Evolutionary conservation across 2,888 invertebrate species (phyloP).

Genomic region (Sinelater perroti): DNA sequence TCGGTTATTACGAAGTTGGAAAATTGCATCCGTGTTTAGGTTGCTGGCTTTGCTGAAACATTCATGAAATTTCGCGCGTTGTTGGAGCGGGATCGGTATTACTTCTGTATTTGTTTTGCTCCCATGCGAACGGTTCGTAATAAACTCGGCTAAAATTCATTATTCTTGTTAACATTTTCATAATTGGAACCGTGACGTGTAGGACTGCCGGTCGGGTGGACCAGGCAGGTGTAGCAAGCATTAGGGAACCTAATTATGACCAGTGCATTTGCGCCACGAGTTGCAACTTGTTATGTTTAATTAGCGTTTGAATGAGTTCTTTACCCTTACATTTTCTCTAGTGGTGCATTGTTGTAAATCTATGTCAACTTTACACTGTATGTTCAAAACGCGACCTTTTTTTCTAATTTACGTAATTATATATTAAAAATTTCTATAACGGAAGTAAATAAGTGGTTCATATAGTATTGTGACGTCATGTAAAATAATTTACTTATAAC

Average conservation of each 20-base stretch:
- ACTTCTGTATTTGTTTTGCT: slow-evolving; percentile 13
- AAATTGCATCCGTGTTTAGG: slow-evolving; percentile 1
- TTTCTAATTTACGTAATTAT: too few relatives aligned
- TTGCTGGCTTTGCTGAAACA: neutral
- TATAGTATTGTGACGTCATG: too few relatives aligned
- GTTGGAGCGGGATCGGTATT: neutral
- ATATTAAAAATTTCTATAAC: too few relatives aligned
- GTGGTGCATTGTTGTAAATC: too few relatives aligned
- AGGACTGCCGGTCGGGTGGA: slow-evolving; percentile 5
- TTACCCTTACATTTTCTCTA: too few relatives aligned
- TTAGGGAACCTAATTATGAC: slow-evolving; percentile 8
- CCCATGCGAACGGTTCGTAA: slow-evolving; percentile 13
- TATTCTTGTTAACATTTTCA: slow-evolving; percentile 14
- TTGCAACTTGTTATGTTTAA: neutral
- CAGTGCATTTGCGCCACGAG: slow-evolving; percentile 8
- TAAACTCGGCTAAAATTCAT: slow-evolving; percentile 17
- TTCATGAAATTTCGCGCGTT: slow-evolving; percentile 10
- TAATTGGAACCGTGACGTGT: slow-evolving; percentile 15
- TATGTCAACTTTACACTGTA: too few relatives aligned
- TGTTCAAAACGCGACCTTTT: too few relatives aligned
- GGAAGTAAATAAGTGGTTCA: too few relatives aligned
- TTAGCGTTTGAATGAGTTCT: neutral
- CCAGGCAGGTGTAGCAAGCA: slow-evolving; percentile 7
- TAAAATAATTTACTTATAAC: too few relatives aligned
- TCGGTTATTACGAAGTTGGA: slow-evolving; percentile 2